These are phyloP conservation scores for Aphyosemion australe DNA, from an alignment of 2,113 vertebrate genomes.

Conservation along the genomic window DNA sequence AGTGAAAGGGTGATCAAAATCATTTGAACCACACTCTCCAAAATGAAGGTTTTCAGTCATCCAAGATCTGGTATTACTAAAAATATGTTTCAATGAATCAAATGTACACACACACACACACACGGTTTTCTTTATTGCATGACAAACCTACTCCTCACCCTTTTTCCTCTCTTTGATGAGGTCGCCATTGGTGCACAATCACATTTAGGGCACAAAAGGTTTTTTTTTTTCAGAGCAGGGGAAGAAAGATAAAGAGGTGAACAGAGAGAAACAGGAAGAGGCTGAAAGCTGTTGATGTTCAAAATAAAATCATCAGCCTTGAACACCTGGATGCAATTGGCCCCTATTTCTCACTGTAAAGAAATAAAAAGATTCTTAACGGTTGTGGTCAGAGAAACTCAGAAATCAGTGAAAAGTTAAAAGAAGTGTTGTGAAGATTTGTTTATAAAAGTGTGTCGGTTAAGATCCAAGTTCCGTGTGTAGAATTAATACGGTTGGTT, in stretches of 20 bases:
- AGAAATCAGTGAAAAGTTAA: background rate
- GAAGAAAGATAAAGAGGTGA: constrained; percentile 26
- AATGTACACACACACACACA: constrained; percentile 2
- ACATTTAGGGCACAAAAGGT: constrained; percentile 54
- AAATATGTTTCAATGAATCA: too few species aligned
- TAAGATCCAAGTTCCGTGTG: too few species aligned
- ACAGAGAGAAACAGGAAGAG: background rate
- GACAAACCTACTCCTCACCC: constrained; percentile 41
- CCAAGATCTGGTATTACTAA: too few species aligned
- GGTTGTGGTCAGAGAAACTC: background rate
- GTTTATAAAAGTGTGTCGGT: too few species aligned
- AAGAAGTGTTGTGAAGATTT: background rate
- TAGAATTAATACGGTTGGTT: too few species aligned
- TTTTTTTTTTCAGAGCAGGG: constrained; percentile 30
- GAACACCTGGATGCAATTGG: constrained; percentile 13
- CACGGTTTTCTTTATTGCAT: constrained; percentile 31
- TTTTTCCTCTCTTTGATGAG: constrained; percentile 70
- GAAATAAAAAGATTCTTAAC: background rate
- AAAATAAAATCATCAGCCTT: background rate
- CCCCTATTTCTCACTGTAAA: too few species aligned
- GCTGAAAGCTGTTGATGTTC: constrained; percentile 10
- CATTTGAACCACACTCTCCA: too few species aligned
- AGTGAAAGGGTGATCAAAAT: too few species aligned
- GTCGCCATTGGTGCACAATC: constrained; percentile 51
- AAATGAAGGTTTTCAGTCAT: too few species aligned